Percentiles rank a stretch among this genome's conserved stretches.
Conservation (phyloP, 1,140 invertebrate species). For the Rhizoglyphus robini region DNA sequence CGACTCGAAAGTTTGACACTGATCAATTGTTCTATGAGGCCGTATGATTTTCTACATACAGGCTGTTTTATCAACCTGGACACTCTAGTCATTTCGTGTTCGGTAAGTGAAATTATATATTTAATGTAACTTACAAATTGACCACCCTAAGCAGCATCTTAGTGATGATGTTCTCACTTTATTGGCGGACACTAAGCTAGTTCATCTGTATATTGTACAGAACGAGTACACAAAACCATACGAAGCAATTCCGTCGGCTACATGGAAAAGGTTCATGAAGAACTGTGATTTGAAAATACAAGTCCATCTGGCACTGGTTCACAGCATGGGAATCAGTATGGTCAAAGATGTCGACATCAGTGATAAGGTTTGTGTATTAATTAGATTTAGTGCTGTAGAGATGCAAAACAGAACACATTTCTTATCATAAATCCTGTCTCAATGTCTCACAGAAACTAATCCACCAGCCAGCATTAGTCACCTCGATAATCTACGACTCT, state of each 20-base stretch:
- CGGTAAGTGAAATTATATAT: slow-evolving; percentile 31
- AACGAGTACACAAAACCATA: slow-evolving; percentile 45
- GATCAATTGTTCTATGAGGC: slow-evolving; percentile 57
- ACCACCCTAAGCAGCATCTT: slow-evolving; percentile 40
- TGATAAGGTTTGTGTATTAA: background rate
- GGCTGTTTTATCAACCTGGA: slow-evolving; percentile 60
- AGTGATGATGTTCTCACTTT: slow-evolving; percentile 57
- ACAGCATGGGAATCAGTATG: background rate
- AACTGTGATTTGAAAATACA: background rate
- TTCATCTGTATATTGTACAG: slow-evolving; percentile 60
- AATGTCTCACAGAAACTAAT: background rate
- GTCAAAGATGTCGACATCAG: background rate
- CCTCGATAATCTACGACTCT: slow-evolving; percentile 50
- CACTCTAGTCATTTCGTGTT: slow-evolving; percentile 57
- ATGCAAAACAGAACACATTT: background rate
- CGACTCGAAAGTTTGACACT: slow-evolving; percentile 49
- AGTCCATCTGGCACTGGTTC: background rate
- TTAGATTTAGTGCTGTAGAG: background rate
- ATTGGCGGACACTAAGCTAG: slow-evolving; percentile 38
- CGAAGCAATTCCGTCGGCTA: slow-evolving; percentile 26
- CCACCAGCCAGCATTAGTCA: slow-evolving; percentile 41
- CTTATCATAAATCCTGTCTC: background rate
- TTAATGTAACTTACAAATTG: background rate
- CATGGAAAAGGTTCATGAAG: slow-evolving; percentile 32
- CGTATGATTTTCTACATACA: slow-evolving; percentile 57